Evolutionary conservation across 2,113 vertebrate species (phyloP).

Genomic region (Equus quagga): DNA sequence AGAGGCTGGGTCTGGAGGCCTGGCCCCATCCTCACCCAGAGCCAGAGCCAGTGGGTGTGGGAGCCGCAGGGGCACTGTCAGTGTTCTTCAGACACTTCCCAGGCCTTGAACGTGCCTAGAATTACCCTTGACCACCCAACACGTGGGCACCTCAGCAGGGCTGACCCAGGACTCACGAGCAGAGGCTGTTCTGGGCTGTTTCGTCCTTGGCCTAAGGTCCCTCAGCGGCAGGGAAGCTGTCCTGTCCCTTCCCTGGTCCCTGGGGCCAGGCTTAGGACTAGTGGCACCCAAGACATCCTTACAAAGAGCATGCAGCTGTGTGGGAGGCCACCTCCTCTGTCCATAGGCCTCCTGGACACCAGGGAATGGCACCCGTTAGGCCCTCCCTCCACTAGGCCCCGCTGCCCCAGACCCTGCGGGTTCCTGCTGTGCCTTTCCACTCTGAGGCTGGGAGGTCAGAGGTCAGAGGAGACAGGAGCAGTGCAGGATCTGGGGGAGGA

Average conservation of each 20-base stretch:
- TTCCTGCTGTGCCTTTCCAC: background rate
- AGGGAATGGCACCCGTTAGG: background rate
- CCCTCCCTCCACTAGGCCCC: background rate
- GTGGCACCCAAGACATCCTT: background rate
- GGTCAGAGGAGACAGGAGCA: background rate
- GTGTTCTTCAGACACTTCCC: background rate
- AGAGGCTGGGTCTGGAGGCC: background rate
- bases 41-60: background rate
- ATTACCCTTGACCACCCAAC: background rate
- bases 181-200: background rate
- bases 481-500: background rate
- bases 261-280: background rate
- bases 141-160: background rate
- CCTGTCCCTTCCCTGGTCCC: background rate
- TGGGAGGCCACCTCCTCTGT: background rate
- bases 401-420: background rate
- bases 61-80: background rate
- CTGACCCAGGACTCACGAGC: background rate
- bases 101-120: background rate
- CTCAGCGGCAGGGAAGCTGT: background rate
- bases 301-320: background rate
- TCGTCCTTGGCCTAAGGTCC: background rate
- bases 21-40: background rate
- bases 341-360: background rate
- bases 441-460: background rate